Evolutionary conservation across 2,113 vertebrate species (phyloP).

Genomic region (Saccopteryx leptura): DNA sequence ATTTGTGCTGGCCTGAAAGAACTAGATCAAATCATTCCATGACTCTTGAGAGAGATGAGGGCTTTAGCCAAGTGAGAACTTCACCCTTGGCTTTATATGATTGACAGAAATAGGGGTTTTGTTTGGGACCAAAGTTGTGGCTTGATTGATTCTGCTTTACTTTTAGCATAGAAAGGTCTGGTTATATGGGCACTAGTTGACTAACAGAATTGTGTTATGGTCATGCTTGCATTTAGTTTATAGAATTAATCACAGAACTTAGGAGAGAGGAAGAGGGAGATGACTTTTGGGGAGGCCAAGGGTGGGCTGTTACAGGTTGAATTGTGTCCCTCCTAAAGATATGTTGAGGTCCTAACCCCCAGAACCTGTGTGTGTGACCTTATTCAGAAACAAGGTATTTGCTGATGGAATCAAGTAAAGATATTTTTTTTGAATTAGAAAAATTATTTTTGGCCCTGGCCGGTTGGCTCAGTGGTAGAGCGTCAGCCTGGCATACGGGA

Average conservation of each 20-base stretch:
- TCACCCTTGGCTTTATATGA: not conserved
- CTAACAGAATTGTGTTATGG: not conserved
- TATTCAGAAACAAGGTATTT: constrained; percentile 12
- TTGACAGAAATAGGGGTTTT: constrained; percentile 7
- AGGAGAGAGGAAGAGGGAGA: not conserved
- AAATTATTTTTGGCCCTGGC: no score
- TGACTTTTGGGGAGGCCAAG: not conserved
- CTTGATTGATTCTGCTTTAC: not conserved
- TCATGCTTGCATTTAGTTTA: constrained; percentile 1
- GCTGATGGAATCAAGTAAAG: not conserved
- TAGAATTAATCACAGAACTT: constrained; percentile 17
- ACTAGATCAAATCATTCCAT: not conserved
- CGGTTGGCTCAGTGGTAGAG: no score
- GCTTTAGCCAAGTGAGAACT: not conserved
- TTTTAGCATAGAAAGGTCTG: not conserved
- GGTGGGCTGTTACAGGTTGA: not conserved
- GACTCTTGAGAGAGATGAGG: not conserved
- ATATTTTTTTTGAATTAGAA: not conserved
- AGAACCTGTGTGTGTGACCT: not conserved
- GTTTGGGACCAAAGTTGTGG: not conserved
- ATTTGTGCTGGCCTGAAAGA: not conserved
- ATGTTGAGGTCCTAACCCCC: not conserved
- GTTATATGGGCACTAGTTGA: not conserved
- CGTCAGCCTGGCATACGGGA: no score
- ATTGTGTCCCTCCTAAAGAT: not conserved